These are phyloP conservation scores for Percopsis omiscomaycus DNA, from an alignment of 2,797 vertebrate genomes.

Conservation along the genomic window DNA sequence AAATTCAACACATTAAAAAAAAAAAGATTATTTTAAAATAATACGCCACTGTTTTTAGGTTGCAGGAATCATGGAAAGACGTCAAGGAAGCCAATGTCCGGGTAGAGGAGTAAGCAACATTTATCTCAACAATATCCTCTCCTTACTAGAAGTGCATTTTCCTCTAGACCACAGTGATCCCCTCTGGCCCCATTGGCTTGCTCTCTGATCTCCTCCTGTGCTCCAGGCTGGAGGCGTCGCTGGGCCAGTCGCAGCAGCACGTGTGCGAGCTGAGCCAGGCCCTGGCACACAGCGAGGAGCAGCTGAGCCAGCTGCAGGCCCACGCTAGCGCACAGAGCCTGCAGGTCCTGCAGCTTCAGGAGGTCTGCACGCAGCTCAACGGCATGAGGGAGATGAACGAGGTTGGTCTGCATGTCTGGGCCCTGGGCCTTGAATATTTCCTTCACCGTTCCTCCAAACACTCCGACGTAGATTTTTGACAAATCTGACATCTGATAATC, in stretches of 20 bases:
- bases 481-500: neutral
- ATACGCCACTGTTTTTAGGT: slow-evolving; percentile 49
- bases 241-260: slow-evolving; percentile 58
- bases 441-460: no score
- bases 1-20: neutral
- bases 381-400: slow-evolving; percentile 73
- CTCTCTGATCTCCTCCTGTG: neutral
- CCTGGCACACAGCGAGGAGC: slow-evolving; percentile 66
- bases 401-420: slow-evolving; percentile 46
- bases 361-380: slow-evolving; percentile 64
- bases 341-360: slow-evolving; percentile 72
- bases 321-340: slow-evolving; percentile 66
- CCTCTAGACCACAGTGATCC: no score
- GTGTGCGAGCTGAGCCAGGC: slow-evolving; percentile 51
- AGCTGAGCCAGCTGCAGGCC: slow-evolving; percentile 55
- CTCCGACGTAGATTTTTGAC: no score
- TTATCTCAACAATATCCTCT: neutral
- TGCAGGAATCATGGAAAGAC: slow-evolving; percentile 73
- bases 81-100: slow-evolving; percentile 59
- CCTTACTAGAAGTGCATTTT: neutral
- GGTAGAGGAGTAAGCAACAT: slow-evolving; percentile 61
- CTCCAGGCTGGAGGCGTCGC: slow-evolving; percentile 63
- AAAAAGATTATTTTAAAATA: neutral
- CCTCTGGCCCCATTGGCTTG: neutral
- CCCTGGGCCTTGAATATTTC: neutral